A percentile compares a stretch with the other conserved stretches of the same genome.
phyloP scores from a whole-genome alignment of 1,140 invertebrate species.

The Tetragnatha versicolor region DNA sequence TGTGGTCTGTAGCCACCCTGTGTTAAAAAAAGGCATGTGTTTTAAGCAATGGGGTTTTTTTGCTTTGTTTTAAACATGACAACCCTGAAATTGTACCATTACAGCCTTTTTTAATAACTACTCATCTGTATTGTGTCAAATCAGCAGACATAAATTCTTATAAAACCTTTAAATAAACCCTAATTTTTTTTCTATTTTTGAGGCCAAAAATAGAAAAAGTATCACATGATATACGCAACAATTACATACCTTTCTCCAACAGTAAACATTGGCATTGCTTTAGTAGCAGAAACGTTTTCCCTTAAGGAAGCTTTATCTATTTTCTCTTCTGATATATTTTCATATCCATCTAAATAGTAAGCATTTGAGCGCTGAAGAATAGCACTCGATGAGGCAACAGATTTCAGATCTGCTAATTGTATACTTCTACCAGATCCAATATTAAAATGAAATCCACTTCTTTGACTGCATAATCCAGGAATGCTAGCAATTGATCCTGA shows the following conservation, averaged over 20 bases:
- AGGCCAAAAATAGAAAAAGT: too few species aligned
- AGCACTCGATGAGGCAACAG: slow-evolving; percentile 27
- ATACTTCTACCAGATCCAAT: neutral
- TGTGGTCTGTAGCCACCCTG: too few species aligned
- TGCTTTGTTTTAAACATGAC: too few species aligned
- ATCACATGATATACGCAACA: too few species aligned
- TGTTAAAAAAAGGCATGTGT: too few species aligned
- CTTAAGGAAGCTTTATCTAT: neutral
- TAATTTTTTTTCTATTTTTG: too few species aligned
- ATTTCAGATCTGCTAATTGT: slow-evolving; percentile 15
- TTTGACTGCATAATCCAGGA: slow-evolving; percentile 2
- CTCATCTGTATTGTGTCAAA: too few species aligned
- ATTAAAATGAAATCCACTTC: slow-evolving; percentile 27
- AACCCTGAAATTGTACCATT: too few species aligned
- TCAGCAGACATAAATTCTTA: too few species aligned
- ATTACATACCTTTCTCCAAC: slow-evolving; percentile 16
- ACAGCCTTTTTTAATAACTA: too few species aligned
- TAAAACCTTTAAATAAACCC: too few species aligned
- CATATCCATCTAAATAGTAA: neutral
- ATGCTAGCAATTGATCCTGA: slow-evolving; percentile 26
- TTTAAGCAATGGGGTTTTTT: too few species aligned
- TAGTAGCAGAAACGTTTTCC: neutral
- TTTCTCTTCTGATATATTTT: neutral
- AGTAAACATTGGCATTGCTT: slow-evolving; percentile 1
- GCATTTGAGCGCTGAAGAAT: slow-evolving; percentile 33